Conservation (phyloP, 2,113 vertebrate species). For the Cavia porcellus region DNA sequence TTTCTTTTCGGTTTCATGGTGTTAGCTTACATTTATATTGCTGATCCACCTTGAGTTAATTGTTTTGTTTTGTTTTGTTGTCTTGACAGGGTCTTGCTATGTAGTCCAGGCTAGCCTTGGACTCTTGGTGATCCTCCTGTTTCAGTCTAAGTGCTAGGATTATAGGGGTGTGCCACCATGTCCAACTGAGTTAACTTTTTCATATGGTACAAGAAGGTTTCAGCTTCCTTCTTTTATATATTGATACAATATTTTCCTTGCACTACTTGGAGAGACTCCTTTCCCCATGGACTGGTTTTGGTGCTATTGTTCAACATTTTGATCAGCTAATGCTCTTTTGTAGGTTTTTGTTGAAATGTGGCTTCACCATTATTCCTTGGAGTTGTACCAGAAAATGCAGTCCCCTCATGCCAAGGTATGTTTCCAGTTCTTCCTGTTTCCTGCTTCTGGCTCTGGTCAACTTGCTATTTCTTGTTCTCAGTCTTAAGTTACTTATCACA, state of each 20-base stretch:
- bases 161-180: neutral
- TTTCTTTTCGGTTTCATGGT: neutral
- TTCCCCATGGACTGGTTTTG: neutral
- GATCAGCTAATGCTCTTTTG: constrained; percentile 59
- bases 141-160: neutral
- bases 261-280: neutral
- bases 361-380: constrained; percentile 98
- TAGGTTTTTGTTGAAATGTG: constrained; percentile 99
- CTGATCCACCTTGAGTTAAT: neutral
- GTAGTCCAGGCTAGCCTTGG: neutral
- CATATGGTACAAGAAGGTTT: neutral
- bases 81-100: neutral
- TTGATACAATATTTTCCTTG: neutral
- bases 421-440: neutral
- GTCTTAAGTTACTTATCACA: neutral
- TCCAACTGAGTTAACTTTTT: neutral
- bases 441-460: constrained; percentile 3
- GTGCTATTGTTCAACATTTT: neutral
- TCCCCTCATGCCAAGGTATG: constrained; percentile 98
- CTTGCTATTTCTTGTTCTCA: neutral
- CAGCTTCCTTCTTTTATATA: neutral
- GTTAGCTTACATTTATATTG: neutral
- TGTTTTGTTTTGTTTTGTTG: neutral
- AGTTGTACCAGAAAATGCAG: constrained; percentile 98
- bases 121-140: neutral